Evolutionary conservation across 2,113 vertebrate genomes (phyloP), one percentile per base, ranked within the genome.

Genomic region (Nesogale talazaci): DNA sequence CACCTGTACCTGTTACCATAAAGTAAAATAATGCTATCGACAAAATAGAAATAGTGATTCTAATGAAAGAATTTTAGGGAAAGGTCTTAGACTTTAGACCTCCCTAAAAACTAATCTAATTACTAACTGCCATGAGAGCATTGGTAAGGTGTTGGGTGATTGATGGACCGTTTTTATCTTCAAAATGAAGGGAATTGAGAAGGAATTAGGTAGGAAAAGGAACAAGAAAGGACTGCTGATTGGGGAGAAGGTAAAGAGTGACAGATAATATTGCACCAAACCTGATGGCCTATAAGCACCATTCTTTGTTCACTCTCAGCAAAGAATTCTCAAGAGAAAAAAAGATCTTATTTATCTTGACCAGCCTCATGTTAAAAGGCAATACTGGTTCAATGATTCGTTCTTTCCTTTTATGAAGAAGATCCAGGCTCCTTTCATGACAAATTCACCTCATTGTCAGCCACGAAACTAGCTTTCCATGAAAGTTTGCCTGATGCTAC

Each of bases 91-190:
- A 93, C 75, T 95, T 83, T 93, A 95, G 69, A 92, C 90, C 36
- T 83, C 57, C 78, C 76, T 70, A 88, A 97, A 97, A 97, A 95
- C 83, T 97, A 91, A 96, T 72, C 90, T 97, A 97, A 96, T 97
- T 97, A 95, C 89, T 95, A 93, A 96, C 95, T 97, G 81, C 90
- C 92, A 94, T 83, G 95, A 97, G 97, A 97, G 90, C 91, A 95
- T 96, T 93, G 96, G 88, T 88, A 92, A 9, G 22, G 34, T 59
- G 61, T 94, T 57, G 92, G 85, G 75, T 97, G 89, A 96, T 86
- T 94, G 95, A 96, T 96, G 97, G 94, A n/a, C 95, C 86, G n/a
- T 87, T 97, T 57, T 91, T 97, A 81, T 95, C 96, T 97, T 88
- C 93, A 89, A 94, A 97, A 93, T 85, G 79, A 86, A 95, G 83